Percentiles rank a stretch among this genome's conserved stretches.
phyloP scores from a whole-genome alignment of 1,140 invertebrate genomes.

The Brachionus sp. region DNA sequence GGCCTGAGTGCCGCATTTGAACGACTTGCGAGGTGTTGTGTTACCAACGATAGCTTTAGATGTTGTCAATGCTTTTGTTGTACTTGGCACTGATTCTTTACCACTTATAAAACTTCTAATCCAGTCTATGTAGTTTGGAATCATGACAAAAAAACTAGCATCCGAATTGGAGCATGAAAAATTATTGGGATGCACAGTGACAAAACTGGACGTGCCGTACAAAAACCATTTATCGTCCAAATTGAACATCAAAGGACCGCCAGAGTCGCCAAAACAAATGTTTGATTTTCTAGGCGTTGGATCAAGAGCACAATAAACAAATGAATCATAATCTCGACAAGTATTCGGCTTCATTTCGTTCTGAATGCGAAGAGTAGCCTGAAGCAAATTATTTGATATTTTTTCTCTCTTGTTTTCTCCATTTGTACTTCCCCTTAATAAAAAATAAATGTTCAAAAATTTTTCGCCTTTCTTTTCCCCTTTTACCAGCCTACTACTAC shows the following conservation, averaged over 20 bases:
- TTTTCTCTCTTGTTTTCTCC: neutral
- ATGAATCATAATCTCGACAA: neutral
- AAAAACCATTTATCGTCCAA: constrained; percentile 5
- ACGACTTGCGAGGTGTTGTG: neutral
- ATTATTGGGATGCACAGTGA: neutral
- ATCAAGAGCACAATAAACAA: constrained; percentile 4
- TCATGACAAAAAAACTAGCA: neutral
- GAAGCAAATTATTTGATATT: neutral
- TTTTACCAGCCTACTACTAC: constrained; percentile 4
- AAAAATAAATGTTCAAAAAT: neutral
- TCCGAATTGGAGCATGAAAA: neutral
- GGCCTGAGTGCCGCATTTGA: neutral
- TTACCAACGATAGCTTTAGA: neutral
- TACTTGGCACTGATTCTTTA: neutral
- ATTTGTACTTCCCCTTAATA: constrained; percentile 22
- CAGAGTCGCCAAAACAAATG: neutral
- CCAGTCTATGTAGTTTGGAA: constrained; percentile 1
- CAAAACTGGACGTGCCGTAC: neutral
- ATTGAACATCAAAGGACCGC: neutral
- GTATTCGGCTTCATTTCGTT: neutral
- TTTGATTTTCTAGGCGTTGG: neutral
- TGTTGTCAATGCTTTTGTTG: neutral
- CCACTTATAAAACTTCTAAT: neutral
- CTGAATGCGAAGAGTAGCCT: neutral
- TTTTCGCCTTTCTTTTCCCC: neutral